Base-by-base conservation (phyloP, 2,113 vertebrate genomes). In the Phrynocephalus versicolor region DNA sequence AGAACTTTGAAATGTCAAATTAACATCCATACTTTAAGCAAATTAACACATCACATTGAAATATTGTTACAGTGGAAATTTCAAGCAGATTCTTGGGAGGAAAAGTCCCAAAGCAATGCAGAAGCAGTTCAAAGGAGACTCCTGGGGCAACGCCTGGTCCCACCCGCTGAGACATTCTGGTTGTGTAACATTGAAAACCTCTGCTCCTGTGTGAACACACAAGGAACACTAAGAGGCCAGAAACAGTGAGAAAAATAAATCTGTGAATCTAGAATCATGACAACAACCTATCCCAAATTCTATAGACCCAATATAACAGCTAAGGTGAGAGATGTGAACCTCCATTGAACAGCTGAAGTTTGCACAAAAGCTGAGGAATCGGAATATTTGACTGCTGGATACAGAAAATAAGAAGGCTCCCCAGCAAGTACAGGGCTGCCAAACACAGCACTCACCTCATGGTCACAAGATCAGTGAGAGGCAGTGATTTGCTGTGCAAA, bases 331-430 rank as follows among this genome's bases (percentile, higher is more conserved):
- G 3, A 67, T n/a, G 27, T 76, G 55, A 78, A 58, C 23, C 2
- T 4, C 0, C n/a, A 33, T 7, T 2, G 12, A 51, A 9, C 51
- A 14, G 6, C 80, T n/a, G 3, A 23, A 55, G 27, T 71, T 16
- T 71, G 25, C 4, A 57, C 18, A 35, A 73, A 35, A 15, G 67
- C 19, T 75, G 33, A 27, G 10, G 51, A n/a, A n/a, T n/a, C n/a
- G n/a, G n/a, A n/a, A 16, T 65, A 57, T 57, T 69, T 75, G 35
- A 35, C 16, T 75, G 45, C 33, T 58, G 13, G 6, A 72, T 10
- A 51, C 6, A 55, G 18, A 35, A 57, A 57, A 21, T 51, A 76
- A 71, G 87, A 89, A 88, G 81, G 4, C 30, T 60, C 60, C 81
- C 30, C 25, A 84, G 82, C 84, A 6, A 27, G 27, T 78, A 41